Base-by-base conservation (phyloP, 53 echinoderm and acorn worm genomes). In the Actinopyga echinites region DNA sequence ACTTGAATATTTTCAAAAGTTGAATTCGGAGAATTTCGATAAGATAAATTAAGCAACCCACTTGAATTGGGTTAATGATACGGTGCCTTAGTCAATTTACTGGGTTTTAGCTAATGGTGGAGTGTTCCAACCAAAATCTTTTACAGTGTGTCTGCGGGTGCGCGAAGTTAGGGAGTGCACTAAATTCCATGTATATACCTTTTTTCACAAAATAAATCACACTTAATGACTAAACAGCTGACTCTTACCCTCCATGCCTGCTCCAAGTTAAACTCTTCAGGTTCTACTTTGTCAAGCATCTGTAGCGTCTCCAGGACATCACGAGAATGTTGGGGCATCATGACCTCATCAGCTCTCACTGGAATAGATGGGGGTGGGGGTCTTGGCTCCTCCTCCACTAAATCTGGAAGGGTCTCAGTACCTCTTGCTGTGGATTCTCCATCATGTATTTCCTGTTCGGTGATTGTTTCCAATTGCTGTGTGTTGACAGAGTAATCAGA, bases 171-270 rank as follows among this genome's bases (percentile, higher is more conserved):
- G n/a, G n/a, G n/a, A n/a, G n/a, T n/a, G n/a, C n/a, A n/a, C n/a
- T n/a, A n/a, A n/a, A n/a, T n/a, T n/a, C n/a, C n/a, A n/a, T n/a
- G n/a, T n/a, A n/a, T n/a, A n/a, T n/a, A n/a, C n/a, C n/a, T n/a
- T n/a, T n/a, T n/a, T n/a, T n/a, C n/a, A n/a, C n/a, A n/a, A n/a
- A n/a, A n/a, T n/a, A n/a, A n/a, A n/a, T n/a, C n/a, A n/a, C n/a
- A n/a, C n/a, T n/a, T n/a, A n/a, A n/a, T n/a, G n/a, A n/a, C n/a
- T n/a, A n/a, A n/a, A n/a, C n/a, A n/a, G n/a, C n/a, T n/a, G n/a
- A 1, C 15, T 67, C 92, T 57, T 58, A 95, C 95, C 91, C 86
- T 90, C 95, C 95, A 95, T 6, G 93, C 95, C 63, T 90, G 90
- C 35, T 93, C 88, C 2, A 95, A 69, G 42, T 95, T 88, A 45